phyloP scores from a whole-genome alignment of 2,113 vertebrate species.

The Vanacampus margaritifer region DNA sequence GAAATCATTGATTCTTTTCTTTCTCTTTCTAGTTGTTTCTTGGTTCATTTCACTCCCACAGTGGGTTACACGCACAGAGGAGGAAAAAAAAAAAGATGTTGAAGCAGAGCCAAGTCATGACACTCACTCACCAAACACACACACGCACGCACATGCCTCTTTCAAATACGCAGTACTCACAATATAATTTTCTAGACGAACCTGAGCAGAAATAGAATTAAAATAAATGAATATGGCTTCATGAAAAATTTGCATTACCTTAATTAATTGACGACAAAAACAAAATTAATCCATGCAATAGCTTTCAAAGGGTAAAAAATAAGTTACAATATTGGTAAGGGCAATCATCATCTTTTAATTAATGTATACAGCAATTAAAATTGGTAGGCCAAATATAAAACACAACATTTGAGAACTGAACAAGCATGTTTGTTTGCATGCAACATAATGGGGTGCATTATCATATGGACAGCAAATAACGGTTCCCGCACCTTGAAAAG shows the following conservation, averaged over 20 bases:
- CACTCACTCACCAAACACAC: conserved; percentile 6
- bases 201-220: not conserved
- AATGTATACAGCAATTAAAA: not conserved
- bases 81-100: conserved; percentile 12
- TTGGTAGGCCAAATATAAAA: not conserved
- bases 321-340: not conserved
- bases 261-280: conserved; percentile 4
- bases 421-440: not conserved
- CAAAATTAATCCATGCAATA: not conserved
- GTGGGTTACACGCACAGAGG: conserved; percentile 10
- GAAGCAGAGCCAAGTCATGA: conserved; percentile 18
- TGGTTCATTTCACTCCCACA: conserved; percentile 25
- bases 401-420: not conserved
- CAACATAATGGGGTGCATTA: not conserved
- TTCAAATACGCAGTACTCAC: not conserved
- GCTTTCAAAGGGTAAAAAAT: not conserved
- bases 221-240: conserved; percentile 1
- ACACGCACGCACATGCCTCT: not conserved
- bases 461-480: not conserved
- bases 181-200: not conserved
- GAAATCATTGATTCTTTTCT: conserved; percentile 11
- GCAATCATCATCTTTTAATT: conserved; percentile 5
- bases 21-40: not conserved
- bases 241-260: not conserved
- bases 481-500: not conserved